Base-by-base conservation (phyloP, 2,797 vertebrate species). In the Hybognathus amarus region DNA sequence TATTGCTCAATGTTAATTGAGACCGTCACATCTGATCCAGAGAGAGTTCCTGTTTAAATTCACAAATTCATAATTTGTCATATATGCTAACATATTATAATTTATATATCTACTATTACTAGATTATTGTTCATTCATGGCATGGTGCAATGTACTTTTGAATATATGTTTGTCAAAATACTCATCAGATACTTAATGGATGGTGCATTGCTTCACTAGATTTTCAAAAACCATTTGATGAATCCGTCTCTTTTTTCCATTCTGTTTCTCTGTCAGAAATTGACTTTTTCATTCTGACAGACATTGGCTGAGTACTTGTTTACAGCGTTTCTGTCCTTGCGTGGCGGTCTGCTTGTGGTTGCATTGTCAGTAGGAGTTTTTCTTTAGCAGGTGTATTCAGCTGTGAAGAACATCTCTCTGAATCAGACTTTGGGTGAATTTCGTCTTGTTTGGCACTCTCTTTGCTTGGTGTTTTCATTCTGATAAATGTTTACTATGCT, bases 1-100 rank as follows among this genome's bases (percentile, higher is more conserved):
- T 82, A 82, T 85, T 87, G 76, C 80, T 79, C 80, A 40, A 74
- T n/a, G 5, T 80, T 83, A 88, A 67, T 77, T 87, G 67, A 84
- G 85, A 87, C 56, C 71, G 42, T 82, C 77, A 78, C 67, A 88
- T 88, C 77, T 85, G 77, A 70, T 83, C 83, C 64, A 76, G 52
- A 50, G 69, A 83, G 69, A 50, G 36, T 59, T 83, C 61, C 71
- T 56, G 11, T 83, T 83, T 68, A 76, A 76, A 68, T 74, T 66
- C 80, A 56, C 42, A 76, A 33, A 66, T n/a, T n/a, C n/a, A 76
- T 2, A 82, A 74, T 42, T 33, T 2, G 7, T 82, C 56, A 74
- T 50, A 6, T 20, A 64, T 74, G 69, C 45, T 11, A 45, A 40
- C 56, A 74, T 74, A 59, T 36, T 33, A 52, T 74, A 33, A 77